Evolutionary conservation across 2,797 vertebrate species (phyloP).

Genomic region (Loriculus beryllinus): DNA sequence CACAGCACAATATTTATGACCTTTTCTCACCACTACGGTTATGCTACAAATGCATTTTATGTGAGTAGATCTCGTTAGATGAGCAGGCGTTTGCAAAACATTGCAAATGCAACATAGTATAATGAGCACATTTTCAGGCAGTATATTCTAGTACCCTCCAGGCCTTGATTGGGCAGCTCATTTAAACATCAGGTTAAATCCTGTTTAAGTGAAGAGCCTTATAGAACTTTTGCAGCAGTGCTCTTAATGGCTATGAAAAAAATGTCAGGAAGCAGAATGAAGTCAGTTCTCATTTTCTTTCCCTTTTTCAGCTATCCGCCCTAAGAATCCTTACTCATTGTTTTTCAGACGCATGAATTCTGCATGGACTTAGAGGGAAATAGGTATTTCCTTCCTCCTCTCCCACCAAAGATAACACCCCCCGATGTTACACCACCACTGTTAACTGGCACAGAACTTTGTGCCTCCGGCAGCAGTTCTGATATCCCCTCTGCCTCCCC

Average conservation of each 20-base stretch:
- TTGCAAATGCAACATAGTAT: neutral
- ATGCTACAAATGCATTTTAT: neutral
- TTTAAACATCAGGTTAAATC: slow-evolving; percentile 52
- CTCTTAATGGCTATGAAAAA: neutral
- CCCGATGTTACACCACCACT: accelerated
- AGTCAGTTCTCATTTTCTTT: neutral
- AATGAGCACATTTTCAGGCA: slow-evolving; percentile 28
- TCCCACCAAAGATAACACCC: no score
- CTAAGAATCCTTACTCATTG: neutral
- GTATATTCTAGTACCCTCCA: neutral
- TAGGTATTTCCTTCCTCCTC: accelerated
- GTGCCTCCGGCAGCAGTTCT: neutral
- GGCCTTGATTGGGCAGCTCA: slow-evolving; percentile 19
- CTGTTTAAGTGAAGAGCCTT: neutral
- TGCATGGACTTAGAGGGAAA: accelerated
- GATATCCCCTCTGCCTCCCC: accelerated
- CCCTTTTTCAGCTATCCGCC: neutral
- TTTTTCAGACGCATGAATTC: neutral
- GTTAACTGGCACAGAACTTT: no score
- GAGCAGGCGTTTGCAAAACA: neutral
- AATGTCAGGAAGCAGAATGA: neutral
- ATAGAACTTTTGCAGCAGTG: neutral
- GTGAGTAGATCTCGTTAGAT: neutral
- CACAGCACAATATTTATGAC: neutral
- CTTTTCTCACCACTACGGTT: neutral